Base-by-base conservation (phyloP, 2,113 vertebrate genomes). In the Albula goreensis region DNA sequence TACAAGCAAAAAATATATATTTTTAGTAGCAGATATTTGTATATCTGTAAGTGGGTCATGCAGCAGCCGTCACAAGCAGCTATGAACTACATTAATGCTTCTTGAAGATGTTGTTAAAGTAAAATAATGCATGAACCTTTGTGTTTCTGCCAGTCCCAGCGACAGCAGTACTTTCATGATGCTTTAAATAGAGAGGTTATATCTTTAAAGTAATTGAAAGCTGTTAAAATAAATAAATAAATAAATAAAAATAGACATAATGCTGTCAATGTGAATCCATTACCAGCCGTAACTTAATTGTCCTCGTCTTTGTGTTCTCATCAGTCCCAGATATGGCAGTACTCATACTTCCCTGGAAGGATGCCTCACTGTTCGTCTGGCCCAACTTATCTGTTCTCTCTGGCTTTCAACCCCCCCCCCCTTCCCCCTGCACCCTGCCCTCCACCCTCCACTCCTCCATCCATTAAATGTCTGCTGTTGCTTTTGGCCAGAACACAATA, bases 381-480 rank as follows among this genome's bases (percentile, higher is more conserved):
- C 83, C 87, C 88, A 74, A 70, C 60, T 88, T 66, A 81, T 52
- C 85, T 80, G 60, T 89, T 13, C 84, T 83, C 86, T 86, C 86
- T 85, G 66, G 79, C 86, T 84, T 87, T 79, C 80, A 84, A 86
- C 78, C 80, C 85, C 57, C 12, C 25, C 56, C 56, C 9, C 56
- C 49, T 48, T 48, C 49, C 56, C 56, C 6, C 56, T 3, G 41
- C 49, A 13, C 22, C 50, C 85, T 85, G 17, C 77, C n/a, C 25
- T 9, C 10, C 78, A 13, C 5, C 19, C 79, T 22, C 31, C 31
- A 41, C 31, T 41, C 49, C 31, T 56, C 25, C 80, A 83, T 88
- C 81, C 84, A 87, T 88, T 86, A 86, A 83, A 86, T 86, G 84
- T 85, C 82, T 83, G 77, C 80, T 85, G 53, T 63, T 85, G 82